phyloP scores from a whole-genome alignment of 2,113 vertebrate genomes.

The Phasianus colchicus region DNA sequence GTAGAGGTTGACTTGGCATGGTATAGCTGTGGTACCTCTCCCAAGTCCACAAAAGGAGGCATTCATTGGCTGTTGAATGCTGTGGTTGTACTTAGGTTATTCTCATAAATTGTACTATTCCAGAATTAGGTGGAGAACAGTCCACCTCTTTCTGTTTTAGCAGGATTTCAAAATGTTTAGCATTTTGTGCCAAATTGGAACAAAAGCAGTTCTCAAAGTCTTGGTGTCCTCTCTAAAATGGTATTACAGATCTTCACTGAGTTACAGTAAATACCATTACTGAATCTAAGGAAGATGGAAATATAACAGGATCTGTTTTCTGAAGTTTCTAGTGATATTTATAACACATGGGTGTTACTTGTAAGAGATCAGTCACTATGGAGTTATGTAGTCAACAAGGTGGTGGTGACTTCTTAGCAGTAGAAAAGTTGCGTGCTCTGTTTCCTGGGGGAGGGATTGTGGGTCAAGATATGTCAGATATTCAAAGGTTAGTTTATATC shows the following conservation, averaged over 20 bases:
- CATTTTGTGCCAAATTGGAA: background rate
- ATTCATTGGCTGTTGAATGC: background rate
- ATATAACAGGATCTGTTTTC: conserved; percentile 45
- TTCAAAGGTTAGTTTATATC: background rate
- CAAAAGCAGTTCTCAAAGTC: background rate
- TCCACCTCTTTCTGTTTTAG: background rate
- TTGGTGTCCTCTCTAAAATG: background rate
- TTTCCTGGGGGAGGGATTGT: conserved; percentile 10
- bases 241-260: conserved; percentile 28
- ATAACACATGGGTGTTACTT: conserved; percentile 43
- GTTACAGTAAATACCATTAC: background rate
- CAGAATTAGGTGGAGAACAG: background rate
- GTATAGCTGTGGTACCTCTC: background rate
- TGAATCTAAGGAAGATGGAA: conserved; percentile 28
- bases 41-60: background rate
- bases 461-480: conserved; percentile 49
- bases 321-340: conserved; percentile 58
- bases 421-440: conserved; percentile 14
- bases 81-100: accelerated
- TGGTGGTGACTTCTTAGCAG: conserved; percentile 36
- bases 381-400: conserved; percentile 38
- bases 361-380: conserved; percentile 26
- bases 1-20: background rate
- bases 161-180: background rate
- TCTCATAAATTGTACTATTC: background rate